phyloP scores from a whole-genome alignment of 2,888 invertebrate genomes.

The Lasiommata megera region DNA sequence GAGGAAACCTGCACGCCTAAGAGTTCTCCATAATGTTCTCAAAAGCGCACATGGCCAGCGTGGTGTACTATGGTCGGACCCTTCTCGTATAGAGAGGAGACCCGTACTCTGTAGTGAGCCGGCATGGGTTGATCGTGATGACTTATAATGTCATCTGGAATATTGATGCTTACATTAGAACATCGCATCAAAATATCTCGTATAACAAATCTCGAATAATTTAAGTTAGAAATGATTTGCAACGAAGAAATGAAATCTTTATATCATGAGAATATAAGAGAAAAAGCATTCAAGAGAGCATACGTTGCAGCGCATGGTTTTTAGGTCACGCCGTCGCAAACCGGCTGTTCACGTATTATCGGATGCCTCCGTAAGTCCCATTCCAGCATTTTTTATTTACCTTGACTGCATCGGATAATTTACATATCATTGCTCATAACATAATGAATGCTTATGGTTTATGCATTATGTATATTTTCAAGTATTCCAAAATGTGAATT shows the following conservation, averaged over 20 bases:
- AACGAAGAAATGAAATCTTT: neutral
- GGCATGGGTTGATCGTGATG: too few relatives aligned
- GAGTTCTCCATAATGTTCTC: too few relatives aligned
- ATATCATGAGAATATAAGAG: neutral
- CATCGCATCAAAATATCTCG: neutral
- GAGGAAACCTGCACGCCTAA: too few relatives aligned
- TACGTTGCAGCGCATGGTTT: slow-evolving; percentile 19
- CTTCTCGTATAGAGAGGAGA: too few relatives aligned
- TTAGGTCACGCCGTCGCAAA: slow-evolving; percentile 20
- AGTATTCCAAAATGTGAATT: too few relatives aligned
- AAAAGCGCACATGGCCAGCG: too few relatives aligned
- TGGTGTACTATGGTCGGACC: too few relatives aligned
- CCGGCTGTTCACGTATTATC: slow-evolving; percentile 20
- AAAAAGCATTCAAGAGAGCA: slow-evolving; percentile 17
- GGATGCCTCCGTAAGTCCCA: slow-evolving; percentile 14
- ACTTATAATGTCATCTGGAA: too few relatives aligned
- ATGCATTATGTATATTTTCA: neutral
- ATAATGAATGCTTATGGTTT: neutral
- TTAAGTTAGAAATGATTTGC: neutral
- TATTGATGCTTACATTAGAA: too few relatives aligned
- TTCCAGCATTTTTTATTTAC: slow-evolving; percentile 17
- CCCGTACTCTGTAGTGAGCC: too few relatives aligned
- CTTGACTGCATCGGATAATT: slow-evolving; percentile 12
- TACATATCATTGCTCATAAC: neutral
- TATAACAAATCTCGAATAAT: neutral